A percentile compares a stretch with the other conserved stretches of the same genome.
These are phyloP conservation scores for Poeciliopsis turneri DNA, from an alignment of 2,797 vertebrate species.

Conservation along the genomic window DNA sequence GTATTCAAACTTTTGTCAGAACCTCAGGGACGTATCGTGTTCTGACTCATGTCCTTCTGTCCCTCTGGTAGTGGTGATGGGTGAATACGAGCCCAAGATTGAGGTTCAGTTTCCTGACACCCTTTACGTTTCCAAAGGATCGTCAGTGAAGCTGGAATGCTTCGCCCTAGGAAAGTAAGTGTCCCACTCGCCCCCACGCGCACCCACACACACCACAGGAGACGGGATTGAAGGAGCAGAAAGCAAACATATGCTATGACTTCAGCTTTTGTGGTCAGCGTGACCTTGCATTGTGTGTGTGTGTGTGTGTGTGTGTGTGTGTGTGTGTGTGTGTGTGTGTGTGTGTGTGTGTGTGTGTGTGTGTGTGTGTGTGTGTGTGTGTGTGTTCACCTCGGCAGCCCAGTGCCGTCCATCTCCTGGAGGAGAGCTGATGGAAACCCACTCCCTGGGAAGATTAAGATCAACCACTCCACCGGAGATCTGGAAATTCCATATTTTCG, in stretches of 20 bases:
- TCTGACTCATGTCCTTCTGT: slow-evolving; percentile 36
- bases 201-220: neutral
- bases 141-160: slow-evolving; percentile 91
- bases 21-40: neutral
- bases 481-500: slow-evolving; percentile 95
- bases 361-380: neutral
- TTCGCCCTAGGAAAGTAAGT: slow-evolving; percentile 98
- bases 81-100: slow-evolving; percentile 96
- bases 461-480: slow-evolving; percentile 88
- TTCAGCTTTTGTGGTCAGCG: slow-evolving; percentile 2
- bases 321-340: neutral
- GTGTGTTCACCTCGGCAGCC: slow-evolving; percentile 75
- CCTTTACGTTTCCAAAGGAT: slow-evolving; percentile 87
- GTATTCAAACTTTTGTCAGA: neutral
- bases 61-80: slow-evolving; percentile 87
- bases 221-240: slow-evolving; percentile 14
- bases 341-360: neutral
- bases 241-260: slow-evolving; percentile 8
- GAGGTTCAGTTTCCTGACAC: slow-evolving; percentile 93
- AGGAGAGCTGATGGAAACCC: slow-evolving; percentile 89
- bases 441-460: slow-evolving; percentile 90
- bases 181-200: neutral
- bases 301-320: neutral
- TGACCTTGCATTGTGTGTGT: slow-evolving; percentile 42
- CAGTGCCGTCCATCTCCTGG: slow-evolving; percentile 91